These are phyloP conservation scores for Notothenia coriiceps DNA, from an alignment of 2,113 vertebrate species.

Conservation along the genomic window DNA sequence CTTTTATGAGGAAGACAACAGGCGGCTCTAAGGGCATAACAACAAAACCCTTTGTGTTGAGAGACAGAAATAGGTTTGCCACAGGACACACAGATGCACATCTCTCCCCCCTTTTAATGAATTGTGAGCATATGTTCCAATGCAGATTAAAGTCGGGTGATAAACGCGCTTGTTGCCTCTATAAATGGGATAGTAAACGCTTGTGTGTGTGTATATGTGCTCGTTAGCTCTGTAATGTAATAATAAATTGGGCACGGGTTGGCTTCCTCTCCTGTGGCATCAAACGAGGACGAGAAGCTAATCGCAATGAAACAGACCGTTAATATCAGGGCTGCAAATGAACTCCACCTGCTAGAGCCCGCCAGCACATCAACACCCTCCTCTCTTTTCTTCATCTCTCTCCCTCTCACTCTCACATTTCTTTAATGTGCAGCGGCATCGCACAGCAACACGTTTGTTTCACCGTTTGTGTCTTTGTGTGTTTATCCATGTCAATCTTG, in stretches of 20 bases:
- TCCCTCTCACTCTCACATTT: conserved; percentile 30
- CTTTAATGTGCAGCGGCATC: conserved; percentile 48
- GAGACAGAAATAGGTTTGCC: conserved; percentile 35
- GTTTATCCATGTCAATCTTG: conserved; percentile 78
- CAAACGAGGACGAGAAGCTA: conserved; percentile 64
- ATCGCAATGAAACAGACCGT: conserved; percentile 70
- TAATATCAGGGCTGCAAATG: conserved; percentile 70
- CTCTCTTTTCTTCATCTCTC: conserved; percentile 34
- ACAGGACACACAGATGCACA: conserved; percentile 39
- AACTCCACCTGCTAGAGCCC: conserved; percentile 72
- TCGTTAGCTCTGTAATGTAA: conserved; percentile 75
- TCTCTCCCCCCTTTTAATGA: conserved; percentile 45
- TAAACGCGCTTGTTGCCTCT: conserved; percentile 71
- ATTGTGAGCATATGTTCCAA: conserved; percentile 69
- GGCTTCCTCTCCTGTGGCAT: conserved; percentile 66
- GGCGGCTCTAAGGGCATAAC: conserved; percentile 39
- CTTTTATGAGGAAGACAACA: conserved; percentile 19
- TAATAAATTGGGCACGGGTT: conserved; percentile 66
- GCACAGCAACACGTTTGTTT: conserved; percentile 49
- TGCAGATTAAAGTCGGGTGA: conserved; percentile 68
- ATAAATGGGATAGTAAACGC: conserved; percentile 70
- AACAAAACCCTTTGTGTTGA: conserved; percentile 27
- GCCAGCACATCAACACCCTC: conserved; percentile 36
- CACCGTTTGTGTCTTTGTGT: conserved; percentile 33
- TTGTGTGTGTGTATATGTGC: conserved; percentile 66